Evolutionary conservation across 92 coral and sea anemone genomes (phyloP), one percentile per base, ranked within the genome.

Genomic region (Porites lobata): DNA sequence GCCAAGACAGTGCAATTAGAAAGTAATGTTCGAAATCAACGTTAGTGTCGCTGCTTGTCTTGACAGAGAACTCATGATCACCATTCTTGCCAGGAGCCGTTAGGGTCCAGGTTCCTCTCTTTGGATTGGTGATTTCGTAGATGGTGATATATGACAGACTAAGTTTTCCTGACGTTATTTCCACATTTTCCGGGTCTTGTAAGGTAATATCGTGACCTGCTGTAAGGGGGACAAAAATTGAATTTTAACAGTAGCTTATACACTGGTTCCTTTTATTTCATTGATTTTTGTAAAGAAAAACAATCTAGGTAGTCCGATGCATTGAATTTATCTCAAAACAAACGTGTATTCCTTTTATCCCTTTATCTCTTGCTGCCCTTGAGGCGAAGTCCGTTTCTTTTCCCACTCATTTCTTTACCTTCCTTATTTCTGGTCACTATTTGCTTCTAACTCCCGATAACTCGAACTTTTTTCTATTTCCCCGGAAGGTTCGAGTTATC

Each of bases 1-100:
- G 75, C 18, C 78, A 73, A 22, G 22, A 51, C 63, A 89, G 15
- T 1, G 87, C 38, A 69, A 86, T 88, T n/a, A 94, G 57, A 59
- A 94, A 96, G 65, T 91, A 92, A 81, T 91, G 82, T 51, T 88
- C 93, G 76, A 96, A 96, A 79, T 94, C 96, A 17, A 96, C 94
- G 79, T 91, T 96, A 57, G 95, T 87, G 50, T 72, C 94, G 53
- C 95, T 94, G 62, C 79, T 88, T 5, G 96, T 91, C 75, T 88
- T 94, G 65, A 92, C 99, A 78, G 66, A 88, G 86, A 87, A 96
- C 9, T 88, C 92, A 69, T 93, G 88, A 12, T 82, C 81, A 3
- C 96, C 97, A 62, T 87, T 87, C 10, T 59, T 47, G 0, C 87
- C 80, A 5, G 98, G 93, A 4, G 92, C 84, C 26, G 57, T 79